A percentile compares a stretch with the other conserved stretches of the same genome.
phyloP scores from a whole-genome alignment of 1,140 invertebrate genomes.

The Cheumatopsyche charites region DNA sequence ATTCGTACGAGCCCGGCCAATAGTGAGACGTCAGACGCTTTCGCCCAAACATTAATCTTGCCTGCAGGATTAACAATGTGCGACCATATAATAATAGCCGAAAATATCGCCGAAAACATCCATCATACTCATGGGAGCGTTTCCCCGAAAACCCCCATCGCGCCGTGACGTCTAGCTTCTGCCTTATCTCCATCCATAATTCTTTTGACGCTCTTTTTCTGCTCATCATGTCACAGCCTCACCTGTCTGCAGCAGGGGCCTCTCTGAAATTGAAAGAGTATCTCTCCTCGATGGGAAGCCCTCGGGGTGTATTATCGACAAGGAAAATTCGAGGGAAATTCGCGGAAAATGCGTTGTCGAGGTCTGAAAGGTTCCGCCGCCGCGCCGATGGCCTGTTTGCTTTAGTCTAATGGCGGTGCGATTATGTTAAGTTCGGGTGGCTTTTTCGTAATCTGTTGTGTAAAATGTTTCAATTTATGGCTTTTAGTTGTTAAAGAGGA shows the following conservation, averaged over 20 bases:
- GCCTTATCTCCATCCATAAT: constrained; percentile 28
- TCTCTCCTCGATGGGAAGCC: too few species aligned
- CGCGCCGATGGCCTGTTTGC: too few species aligned
- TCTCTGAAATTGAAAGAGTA: not conserved
- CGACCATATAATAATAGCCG: constrained; percentile 8
- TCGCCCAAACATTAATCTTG: constrained; percentile 20
- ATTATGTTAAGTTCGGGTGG: too few species aligned
- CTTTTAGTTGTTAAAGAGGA: too few species aligned
- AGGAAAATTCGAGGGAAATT: too few species aligned
- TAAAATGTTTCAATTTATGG: too few species aligned
- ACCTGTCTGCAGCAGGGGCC: constrained; percentile 8
- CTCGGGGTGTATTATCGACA: too few species aligned
- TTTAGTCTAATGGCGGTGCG: too few species aligned
- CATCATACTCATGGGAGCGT: too few species aligned
- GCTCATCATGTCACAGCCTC: constrained; percentile 1
- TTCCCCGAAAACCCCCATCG: constrained; percentile 6
- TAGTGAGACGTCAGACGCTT: constrained; percentile 17
- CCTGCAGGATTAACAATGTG: constrained; percentile 25
- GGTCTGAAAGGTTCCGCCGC: too few species aligned
- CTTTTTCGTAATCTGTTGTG: too few species aligned
- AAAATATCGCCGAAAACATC: constrained; percentile 25
- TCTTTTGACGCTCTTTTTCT: constrained; percentile 23
- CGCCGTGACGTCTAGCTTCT: constrained; percentile 27
- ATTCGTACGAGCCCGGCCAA: not conserved
- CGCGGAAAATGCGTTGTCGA: too few species aligned